Conservation (phyloP, 2,888 invertebrate genomes). For the Xestoiulus laeticollis region DNA sequence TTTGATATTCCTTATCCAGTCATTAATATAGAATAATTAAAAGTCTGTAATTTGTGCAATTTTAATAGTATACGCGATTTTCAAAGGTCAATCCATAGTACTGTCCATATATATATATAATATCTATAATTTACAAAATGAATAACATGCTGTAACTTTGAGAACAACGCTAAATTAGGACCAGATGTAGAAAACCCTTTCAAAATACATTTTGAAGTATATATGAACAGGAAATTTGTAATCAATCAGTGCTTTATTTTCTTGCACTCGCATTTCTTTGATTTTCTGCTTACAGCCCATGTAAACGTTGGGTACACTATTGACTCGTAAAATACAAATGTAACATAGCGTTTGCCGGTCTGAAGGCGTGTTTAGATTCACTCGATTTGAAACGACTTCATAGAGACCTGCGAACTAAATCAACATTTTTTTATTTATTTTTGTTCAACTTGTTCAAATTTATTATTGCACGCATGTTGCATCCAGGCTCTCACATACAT, state of each 20-base stretch:
- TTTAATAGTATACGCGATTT: too few species aligned
- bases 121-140: too few species aligned
- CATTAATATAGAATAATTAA: too few species aligned
- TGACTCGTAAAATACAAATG: background rate
- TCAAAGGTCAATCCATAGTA: too few species aligned
- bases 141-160: background rate
- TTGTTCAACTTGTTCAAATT: background rate
- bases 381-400: slow-evolving; percentile 1
- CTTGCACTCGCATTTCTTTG: background rate
- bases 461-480: background rate
- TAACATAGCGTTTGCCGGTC: background rate
- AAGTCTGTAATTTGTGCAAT: too few species aligned
- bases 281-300: too few species aligned
- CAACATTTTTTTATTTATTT: slow-evolving; percentile 17
- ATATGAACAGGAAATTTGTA: background rate
- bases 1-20: background rate
- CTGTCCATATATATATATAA: too few species aligned
- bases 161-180: background rate
- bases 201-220: background rate
- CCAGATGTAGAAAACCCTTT: background rate
- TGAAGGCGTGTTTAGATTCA: background rate
- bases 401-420: slow-evolving; percentile 14
- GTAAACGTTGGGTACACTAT: background rate
- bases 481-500: background rate
- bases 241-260: background rate